These are phyloP conservation scores for Episyrphus balteatus DNA, from an alignment of 1,140 invertebrate genomes.

Conservation along the genomic window DNA sequence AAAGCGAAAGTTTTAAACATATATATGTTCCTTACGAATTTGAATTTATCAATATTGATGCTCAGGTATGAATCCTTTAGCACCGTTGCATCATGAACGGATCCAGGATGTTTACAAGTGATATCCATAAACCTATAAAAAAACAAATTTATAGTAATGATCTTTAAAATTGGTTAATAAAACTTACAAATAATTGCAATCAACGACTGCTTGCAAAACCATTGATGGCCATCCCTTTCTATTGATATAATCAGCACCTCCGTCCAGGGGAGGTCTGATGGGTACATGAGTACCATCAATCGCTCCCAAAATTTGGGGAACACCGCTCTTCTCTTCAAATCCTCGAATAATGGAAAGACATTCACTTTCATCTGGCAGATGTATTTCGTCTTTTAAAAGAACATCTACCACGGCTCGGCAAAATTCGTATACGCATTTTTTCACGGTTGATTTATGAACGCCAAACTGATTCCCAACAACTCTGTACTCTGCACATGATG, in stretches of 20 bases:
- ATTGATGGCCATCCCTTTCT: constrained; percentile 14
- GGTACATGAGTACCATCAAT: constrained; percentile 16
- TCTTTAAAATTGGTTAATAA: background rate
- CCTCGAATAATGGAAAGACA: background rate
- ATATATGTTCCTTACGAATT: background rate
- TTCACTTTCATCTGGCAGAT: background rate
- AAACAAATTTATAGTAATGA: background rate
- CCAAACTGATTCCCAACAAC: constrained; percentile 15
- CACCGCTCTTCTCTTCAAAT: constrained; percentile 9
- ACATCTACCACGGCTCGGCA: constrained; percentile 4
- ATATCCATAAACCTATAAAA: constrained; percentile 10
- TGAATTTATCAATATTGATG: background rate
- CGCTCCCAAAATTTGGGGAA: constrained; percentile 15
- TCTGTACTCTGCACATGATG: constrained; percentile 14
- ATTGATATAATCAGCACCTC: constrained; percentile 16
- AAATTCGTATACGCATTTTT: constrained; percentile 7
- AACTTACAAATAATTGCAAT: constrained; percentile 4
- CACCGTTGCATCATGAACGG: constrained; percentile 9
- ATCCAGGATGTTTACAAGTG: constrained; percentile 6
- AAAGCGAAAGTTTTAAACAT: too few relatives aligned
- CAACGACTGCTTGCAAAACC: constrained; percentile 13
- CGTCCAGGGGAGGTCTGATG: constrained; percentile 9
- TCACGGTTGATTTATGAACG: constrained; percentile 12
- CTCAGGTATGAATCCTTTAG: constrained; percentile 9
- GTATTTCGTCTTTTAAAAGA: constrained; percentile 3